Conservation (phyloP, 1,140 invertebrate genomes). For the Atopsyche davidsoni region DNA sequence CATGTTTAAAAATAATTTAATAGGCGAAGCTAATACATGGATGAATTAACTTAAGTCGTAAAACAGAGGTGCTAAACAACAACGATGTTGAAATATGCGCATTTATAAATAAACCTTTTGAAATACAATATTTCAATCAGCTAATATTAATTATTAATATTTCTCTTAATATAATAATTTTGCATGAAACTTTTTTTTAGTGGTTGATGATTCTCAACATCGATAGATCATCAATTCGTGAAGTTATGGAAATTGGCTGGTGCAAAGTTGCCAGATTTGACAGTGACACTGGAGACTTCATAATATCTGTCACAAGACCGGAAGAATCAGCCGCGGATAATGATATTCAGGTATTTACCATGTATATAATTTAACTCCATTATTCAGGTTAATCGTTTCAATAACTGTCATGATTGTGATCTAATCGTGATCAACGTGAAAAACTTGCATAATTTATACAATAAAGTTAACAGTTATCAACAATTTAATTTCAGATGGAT, state of each 20-base stretch:
- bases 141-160: not conserved
- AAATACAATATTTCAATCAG: not conserved
- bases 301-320: conserved; percentile 1
- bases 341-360: conserved; percentile 9
- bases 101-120: not conserved
- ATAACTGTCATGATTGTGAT: not conserved
- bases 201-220: conserved; percentile 14
- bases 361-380: not conserved
- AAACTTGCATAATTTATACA: not conserved
- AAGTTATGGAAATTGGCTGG: conserved; percentile 7
- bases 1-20: conserved; percentile 6
- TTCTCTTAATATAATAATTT: not conserved
- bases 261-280: conserved; percentile 5
- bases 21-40: not conserved
- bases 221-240: conserved; percentile 1
- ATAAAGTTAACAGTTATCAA: not conserved
- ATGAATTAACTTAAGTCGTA: not conserved
- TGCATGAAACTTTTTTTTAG: conserved; percentile 8
- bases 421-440: not conserved
- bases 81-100: not conserved
- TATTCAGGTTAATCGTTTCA: not conserved
- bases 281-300: conserved; percentile 1
- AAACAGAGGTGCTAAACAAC: not conserved
- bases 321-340: conserved; percentile 3
- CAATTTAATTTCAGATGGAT: conserved; percentile 15